Conservation (phyloP, 1,140 invertebrate genomes). For the Charaxes varanes region DNA sequence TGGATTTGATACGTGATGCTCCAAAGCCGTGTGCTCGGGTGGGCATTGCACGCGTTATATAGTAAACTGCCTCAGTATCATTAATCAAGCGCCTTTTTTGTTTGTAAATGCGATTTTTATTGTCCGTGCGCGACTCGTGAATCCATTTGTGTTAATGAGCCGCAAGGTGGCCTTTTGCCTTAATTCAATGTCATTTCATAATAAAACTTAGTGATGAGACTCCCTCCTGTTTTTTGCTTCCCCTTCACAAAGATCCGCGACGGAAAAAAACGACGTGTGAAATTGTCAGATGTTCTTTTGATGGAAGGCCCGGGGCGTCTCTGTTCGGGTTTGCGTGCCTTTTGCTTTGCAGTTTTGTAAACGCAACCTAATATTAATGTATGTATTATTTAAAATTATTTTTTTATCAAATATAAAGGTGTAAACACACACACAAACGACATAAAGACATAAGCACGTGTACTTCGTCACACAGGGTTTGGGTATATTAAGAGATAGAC, state of each 20-base stretch:
- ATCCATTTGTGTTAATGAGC: constrained; percentile 65
- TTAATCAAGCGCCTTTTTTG: constrained; percentile 63
- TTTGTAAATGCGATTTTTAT: constrained; percentile 70
- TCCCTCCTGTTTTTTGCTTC: constrained; percentile 30
- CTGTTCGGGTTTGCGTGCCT: too few relatives aligned
- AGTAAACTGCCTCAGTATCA: constrained; percentile 43
- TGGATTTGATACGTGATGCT: too few relatives aligned
- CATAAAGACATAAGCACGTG: too few relatives aligned
- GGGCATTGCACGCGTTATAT: constrained; percentile 18
- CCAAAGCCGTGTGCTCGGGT: background rate
- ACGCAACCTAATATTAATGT: too few relatives aligned
- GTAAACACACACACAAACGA: too few relatives aligned
- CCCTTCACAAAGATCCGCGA: constrained; percentile 14
- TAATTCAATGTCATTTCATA: constrained; percentile 57
- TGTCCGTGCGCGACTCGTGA: constrained; percentile 48
- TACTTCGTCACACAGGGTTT: too few relatives aligned
- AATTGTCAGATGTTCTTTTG: constrained; percentile 24
- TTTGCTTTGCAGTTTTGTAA: background rate
- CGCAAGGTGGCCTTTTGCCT: constrained; percentile 58
- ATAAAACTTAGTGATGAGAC: constrained; percentile 29
- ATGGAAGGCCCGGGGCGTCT: background rate
- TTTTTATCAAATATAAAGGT: too few relatives aligned
- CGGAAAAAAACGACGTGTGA: constrained; percentile 29
- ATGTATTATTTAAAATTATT: too few relatives aligned
- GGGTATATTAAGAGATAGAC: too few relatives aligned